These are phyloP conservation scores for Teinopalpus imperialis DNA, from an alignment of 2,888 invertebrate genomes.

Conservation along the genomic window DNA sequence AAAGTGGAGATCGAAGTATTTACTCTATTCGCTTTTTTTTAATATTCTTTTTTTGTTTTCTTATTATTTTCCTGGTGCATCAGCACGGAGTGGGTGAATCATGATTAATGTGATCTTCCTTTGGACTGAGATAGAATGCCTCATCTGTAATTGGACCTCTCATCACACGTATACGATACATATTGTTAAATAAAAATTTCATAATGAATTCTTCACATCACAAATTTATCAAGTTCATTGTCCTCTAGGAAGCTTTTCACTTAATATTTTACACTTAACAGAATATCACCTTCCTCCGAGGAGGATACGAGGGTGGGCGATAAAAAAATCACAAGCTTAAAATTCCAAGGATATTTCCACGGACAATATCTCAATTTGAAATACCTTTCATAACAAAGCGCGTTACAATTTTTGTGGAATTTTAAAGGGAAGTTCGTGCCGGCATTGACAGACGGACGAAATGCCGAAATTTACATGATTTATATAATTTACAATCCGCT, in stretches of 20 bases:
- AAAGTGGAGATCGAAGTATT: no score
- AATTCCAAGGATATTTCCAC: conserved; percentile 33
- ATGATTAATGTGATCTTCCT: no score
- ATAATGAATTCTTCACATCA: no score
- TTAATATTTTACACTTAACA: conserved; percentile 2
- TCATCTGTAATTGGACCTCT: no score
- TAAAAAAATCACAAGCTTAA: conserved; percentile 24
- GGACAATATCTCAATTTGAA: conserved; percentile 55
- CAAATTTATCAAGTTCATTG: not conserved
- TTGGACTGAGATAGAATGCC: no score
- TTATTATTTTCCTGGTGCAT: no score
- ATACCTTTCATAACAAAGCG: conserved; percentile 39
- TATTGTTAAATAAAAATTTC: not conserved
- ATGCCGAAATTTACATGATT: conserved; percentile 60
- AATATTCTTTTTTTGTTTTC: no score
- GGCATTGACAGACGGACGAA: conserved; percentile 39
- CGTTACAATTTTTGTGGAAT: conserved; percentile 52
- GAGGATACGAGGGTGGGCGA: not conserved
- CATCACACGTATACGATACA: no score
- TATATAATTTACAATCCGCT: conserved; percentile 52
- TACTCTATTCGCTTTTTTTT: no score
- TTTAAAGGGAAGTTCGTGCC: conserved; percentile 41
- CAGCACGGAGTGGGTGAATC: no score
- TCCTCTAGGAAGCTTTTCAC: not conserved
- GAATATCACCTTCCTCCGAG: not conserved